Base-by-base conservation (phyloP, 2,797 vertebrate genomes). In the Siniperca scherzeri region DNA sequence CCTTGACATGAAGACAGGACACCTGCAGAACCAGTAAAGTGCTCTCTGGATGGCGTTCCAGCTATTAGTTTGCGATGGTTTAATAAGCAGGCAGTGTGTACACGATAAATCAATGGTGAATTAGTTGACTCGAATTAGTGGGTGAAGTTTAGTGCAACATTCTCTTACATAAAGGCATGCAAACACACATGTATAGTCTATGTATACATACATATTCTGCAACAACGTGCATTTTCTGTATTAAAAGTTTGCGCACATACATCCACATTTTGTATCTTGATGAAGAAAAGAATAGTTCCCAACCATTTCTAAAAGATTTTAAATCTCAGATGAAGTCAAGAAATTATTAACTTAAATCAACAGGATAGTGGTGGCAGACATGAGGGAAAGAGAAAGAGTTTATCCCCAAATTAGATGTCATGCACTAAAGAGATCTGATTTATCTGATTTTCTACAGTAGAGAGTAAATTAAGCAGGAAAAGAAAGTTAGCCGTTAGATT, bases 341-440 rank as follows among this genome's bases (percentile, higher is more conserved):
- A 86, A 83, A 64, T 74, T 38, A 22, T 83, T 13, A 36, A 82
- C 30, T 85, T 64, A 64, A 30, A 88, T 82, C 65, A 93, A 90
- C 86, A 91, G 77, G 84, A 89, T 74, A 92, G 87, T 79, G 91
- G 81, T 73, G 76, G 73, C 67, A 93, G 86, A 91, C 68, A 89
- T 74, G 77, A 92, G 81, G 86, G 62, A 87, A 87, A 90, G 74
- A 83, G 81, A 52, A 61, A 40, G 75, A 90, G 78, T 72, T 86
- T 88, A 80, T 84, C 87, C 92, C 93, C 86, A 95, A 94, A 93
- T 94, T 90, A 97, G 89, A 94, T 59, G 85, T 93, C 96, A 97
- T 96, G 96, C 96, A 98, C 94, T 93, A 94, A 68, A 89, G 70
- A 94, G 94, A 94, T 89, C 93, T 88, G 89, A 93, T 89, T 91